phyloP scores from a whole-genome alignment of 1,140 invertebrate genomes.

The Pseudachorutes palmiensis region DNA sequence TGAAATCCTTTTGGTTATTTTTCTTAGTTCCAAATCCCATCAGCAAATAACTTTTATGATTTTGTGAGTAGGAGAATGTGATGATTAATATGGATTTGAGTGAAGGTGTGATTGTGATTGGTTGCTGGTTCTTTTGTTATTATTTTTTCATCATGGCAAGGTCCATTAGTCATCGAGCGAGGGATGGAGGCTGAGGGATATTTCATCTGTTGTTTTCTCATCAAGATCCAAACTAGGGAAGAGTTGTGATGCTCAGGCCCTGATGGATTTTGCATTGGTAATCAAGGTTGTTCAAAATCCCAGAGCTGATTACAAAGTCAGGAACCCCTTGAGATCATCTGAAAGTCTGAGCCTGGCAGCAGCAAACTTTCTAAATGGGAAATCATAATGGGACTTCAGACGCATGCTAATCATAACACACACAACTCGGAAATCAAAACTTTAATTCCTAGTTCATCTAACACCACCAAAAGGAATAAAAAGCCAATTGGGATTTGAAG shows the following conservation, averaged over 20 bases:
- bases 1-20: no score
- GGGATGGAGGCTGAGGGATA: neutral
- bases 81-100: slow-evolving; percentile 4
- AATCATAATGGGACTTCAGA: slow-evolving; percentile 25
- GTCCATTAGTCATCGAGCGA: slow-evolving; percentile 1
- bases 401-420: slow-evolving; percentile 35
- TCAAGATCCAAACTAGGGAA: neutral
- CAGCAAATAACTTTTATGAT: no score
- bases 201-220: neutral
- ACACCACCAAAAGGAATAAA: no score
- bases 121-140: slow-evolving; percentile 1
- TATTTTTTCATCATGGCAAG: slow-evolving; percentile 13
- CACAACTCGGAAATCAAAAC: no score
- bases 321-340: slow-evolving; percentile 15
- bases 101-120: slow-evolving; percentile 3
- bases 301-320: slow-evolving; percentile 31
- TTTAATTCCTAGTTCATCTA: no score
- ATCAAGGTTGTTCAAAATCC: slow-evolving; percentile 36
- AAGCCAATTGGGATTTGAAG: no score
- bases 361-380: slow-evolving; percentile 11
- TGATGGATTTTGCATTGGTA: slow-evolving; percentile 32
- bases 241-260: slow-evolving; percentile 12
- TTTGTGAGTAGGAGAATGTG: no score
- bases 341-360: neutral
- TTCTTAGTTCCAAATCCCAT: no score